These are phyloP conservation scores for Gymnodraco acuticeps DNA, from an alignment of 2,797 vertebrate species.

Conservation along the genomic window DNA sequence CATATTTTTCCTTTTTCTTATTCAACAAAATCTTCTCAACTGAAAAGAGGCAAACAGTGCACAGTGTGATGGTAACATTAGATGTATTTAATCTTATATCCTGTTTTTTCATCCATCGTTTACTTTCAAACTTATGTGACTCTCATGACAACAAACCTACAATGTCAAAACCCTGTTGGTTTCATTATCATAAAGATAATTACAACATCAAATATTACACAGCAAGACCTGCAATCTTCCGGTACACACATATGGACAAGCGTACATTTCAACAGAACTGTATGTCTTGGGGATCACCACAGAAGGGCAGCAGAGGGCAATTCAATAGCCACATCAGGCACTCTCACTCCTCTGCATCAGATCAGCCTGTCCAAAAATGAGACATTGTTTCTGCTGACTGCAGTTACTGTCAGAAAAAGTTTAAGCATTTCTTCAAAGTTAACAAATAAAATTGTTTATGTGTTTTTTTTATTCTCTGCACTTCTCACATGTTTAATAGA, in stretches of 20 bases:
- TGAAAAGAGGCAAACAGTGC: background rate
- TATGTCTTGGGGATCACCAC: constrained; percentile 55
- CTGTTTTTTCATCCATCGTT: background rate
- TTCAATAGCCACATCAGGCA: background rate
- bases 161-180: background rate
- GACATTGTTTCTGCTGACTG: background rate
- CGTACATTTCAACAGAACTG: constrained; percentile 29
- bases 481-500: too few species aligned
- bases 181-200: background rate
- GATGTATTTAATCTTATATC: background rate
- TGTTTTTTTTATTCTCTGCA: background rate
- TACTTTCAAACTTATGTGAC: background rate
- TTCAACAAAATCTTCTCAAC: background rate
- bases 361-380: background rate
- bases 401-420: background rate
- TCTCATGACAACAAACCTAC: background rate
- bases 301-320: constrained; percentile 64
- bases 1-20: background rate
- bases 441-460: background rate
- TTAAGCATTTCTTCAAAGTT: background rate
- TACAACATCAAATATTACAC: constrained; percentile 21
- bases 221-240: constrained; percentile 17
- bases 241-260: constrained; percentile 31
- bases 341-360: background rate
- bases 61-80: background rate